These are phyloP conservation scores for Echinometra lucunter DNA, from an alignment of 53 echinoderm and acorn worm genomes.

Conservation along the genomic window DNA sequence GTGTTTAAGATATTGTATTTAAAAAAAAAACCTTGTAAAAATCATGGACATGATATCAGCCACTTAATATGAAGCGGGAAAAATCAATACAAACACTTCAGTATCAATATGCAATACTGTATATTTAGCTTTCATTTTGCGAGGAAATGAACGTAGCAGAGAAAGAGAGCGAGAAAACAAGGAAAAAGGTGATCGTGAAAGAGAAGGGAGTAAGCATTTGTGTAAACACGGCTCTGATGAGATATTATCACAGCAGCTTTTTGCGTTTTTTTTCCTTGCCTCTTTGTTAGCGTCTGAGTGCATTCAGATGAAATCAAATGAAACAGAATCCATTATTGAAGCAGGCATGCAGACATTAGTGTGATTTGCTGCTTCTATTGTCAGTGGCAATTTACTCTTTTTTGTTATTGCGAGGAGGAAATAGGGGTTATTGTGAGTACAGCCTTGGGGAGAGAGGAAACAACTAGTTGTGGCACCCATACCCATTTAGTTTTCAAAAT, in stretches of 20 bases:
- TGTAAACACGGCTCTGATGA: background rate
- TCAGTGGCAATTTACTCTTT: slow-evolving; percentile 34
- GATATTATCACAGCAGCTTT: background rate
- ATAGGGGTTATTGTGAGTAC: slow-evolving; percentile 24
- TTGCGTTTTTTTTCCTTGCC: background rate
- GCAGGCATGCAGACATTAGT: background rate
- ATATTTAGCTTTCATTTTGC: background rate
- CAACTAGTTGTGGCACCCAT: background rate
- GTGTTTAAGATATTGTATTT: no score
- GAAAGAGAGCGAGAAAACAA: background rate
- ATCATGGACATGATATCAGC: no score
- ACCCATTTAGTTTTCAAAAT: slow-evolving; percentile 6
- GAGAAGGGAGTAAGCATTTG: slow-evolving; percentile 1
- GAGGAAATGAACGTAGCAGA: background rate
- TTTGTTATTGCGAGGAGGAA: slow-evolving; percentile 21
- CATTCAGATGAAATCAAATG: slow-evolving; percentile 15
- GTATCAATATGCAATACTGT: background rate
- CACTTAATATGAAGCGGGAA: background rate
- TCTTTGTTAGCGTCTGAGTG: background rate
- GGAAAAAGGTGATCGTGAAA: background rate
- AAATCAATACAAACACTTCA: background rate
- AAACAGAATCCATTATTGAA: slow-evolving; percentile 35
- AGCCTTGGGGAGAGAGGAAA: background rate
- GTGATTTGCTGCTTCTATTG: slow-evolving; percentile 3
- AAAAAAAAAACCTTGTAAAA: no score